phyloP scores from a whole-genome alignment of 30 jellyfish, hydroid and myxozoan species.

The Pseudorhiza aurosa region DNA sequence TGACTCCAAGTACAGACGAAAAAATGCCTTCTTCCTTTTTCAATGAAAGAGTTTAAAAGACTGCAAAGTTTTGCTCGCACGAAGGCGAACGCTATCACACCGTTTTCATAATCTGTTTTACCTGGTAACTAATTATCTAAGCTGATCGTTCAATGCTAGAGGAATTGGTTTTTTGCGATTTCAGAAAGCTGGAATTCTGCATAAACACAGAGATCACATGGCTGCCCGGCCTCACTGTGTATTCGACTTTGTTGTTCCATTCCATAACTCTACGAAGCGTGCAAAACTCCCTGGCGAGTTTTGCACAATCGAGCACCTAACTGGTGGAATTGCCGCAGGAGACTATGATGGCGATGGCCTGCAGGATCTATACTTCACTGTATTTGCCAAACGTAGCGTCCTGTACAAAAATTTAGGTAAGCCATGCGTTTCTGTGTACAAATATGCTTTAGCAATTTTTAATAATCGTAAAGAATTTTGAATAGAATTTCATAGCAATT shows the following conservation, averaged over 20 bases:
- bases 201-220: conserved; percentile 74
- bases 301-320: conserved; percentile 78
- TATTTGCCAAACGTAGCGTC: conserved; percentile 70
- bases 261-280: conserved; percentile 60
- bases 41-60: too few species aligned
- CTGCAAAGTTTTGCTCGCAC: too few species aligned
- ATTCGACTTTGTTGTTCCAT: conserved; percentile 80
- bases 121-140: too few species aligned
- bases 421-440: conserved; percentile 1
- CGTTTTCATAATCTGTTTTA: too few species aligned
- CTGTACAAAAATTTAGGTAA: conserved; percentile 84
- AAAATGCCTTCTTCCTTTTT: too few species aligned
- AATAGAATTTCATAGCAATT: too few species aligned
- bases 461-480: too few species aligned
- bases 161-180: too few species aligned
- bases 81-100: too few species aligned
- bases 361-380: conserved; percentile 83
- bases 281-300: conserved; percentile 81
- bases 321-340: conserved; percentile 98
- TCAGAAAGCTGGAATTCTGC: conserved; percentile 86
- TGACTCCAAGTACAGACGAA: too few species aligned
- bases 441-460: too few species aligned
- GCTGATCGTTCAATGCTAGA: too few species aligned
- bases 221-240: conserved; percentile 92
- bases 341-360: conserved; percentile 96